phyloP scores from a whole-genome alignment of 2,888 invertebrate genomes.

The Tuberolachnus salignus region DNA sequence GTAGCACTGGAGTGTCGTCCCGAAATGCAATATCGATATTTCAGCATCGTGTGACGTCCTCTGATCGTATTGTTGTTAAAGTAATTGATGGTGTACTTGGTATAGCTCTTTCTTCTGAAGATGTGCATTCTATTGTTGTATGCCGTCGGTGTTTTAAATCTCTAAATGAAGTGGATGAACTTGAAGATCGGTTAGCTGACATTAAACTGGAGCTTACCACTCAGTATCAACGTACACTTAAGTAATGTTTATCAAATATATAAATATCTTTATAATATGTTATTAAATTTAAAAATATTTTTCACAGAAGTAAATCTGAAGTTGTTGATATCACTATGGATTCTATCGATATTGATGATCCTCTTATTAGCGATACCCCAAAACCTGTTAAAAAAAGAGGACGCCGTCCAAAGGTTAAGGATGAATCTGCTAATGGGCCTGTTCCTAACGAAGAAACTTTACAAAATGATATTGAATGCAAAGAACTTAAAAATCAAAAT shows the following conservation, averaged over 20 bases:
- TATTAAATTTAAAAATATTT: background rate
- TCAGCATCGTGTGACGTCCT: constrained; percentile 62
- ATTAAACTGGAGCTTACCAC: constrained; percentile 66
- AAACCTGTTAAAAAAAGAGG: constrained; percentile 56
- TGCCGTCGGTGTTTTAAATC: constrained; percentile 74
- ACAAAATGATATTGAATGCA: background rate
- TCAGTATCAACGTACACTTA: constrained; percentile 65
- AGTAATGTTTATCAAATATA: constrained; percentile 57
- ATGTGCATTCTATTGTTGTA: constrained; percentile 65
- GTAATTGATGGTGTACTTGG: constrained; percentile 65
- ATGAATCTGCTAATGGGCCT: constrained; percentile 33
- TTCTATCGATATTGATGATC: constrained; percentile 24
- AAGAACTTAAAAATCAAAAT: constrained; percentile 29
- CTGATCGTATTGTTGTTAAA: constrained; percentile 63
- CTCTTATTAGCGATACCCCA: constrained; percentile 35
- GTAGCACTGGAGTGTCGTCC: constrained; percentile 65
- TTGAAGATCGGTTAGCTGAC: constrained; percentile 63
- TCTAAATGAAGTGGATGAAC: constrained; percentile 66
- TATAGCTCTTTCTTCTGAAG: constrained; percentile 65
- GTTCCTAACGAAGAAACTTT: constrained; percentile 5
- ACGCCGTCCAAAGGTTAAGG: constrained; percentile 48
- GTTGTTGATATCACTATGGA: constrained; percentile 41
- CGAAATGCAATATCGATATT: constrained; percentile 68
- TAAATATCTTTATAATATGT: background rate
- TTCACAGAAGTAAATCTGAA: constrained; percentile 54